phyloP scores from a whole-genome alignment of 1,140 invertebrate genomes.

The Hetaerina americana region DNA sequence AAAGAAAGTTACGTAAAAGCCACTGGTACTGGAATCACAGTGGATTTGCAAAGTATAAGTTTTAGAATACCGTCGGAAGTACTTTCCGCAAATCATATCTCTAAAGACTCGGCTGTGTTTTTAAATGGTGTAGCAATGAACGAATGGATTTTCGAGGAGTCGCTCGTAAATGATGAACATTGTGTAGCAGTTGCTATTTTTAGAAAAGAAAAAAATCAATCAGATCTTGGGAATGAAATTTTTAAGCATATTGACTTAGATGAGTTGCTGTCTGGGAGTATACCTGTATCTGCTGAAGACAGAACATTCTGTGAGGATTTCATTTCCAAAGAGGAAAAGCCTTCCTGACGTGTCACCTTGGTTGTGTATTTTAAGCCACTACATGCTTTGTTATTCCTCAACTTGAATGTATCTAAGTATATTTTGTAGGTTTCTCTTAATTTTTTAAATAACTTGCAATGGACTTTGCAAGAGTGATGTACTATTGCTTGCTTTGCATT shows the following conservation, averaged over 20 bases:
- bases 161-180: conserved; percentile 62
- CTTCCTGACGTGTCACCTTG: not conserved
- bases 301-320: not conserved
- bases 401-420: too few species aligned
- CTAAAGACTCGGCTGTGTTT: conserved; percentile 52
- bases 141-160: conserved; percentile 79
- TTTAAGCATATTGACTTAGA: not conserved
- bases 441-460: too few species aligned
- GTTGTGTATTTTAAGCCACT: too few species aligned
- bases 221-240: not conserved
- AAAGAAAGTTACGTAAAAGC: conserved; percentile 95
- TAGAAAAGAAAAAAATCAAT: not conserved
- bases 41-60: conserved; percentile 58
- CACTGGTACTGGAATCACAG: conserved; percentile 67
- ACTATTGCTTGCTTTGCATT: conserved; percentile 5
- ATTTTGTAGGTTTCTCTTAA: too few species aligned
- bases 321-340: not conserved
- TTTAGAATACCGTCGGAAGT: conserved; percentile 48
- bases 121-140: conserved; percentile 42
- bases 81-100: conserved; percentile 31
- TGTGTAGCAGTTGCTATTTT: conserved; percentile 53
- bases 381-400: too few species aligned
- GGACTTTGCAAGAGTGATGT: not conserved
- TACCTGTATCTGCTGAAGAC: not conserved
- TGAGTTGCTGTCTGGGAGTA: not conserved